Evolutionary conservation across 2,888 invertebrate genomes (phyloP), one percentile per base, ranked within the genome.

Genomic region (Xestia rhomboidea): DNA sequence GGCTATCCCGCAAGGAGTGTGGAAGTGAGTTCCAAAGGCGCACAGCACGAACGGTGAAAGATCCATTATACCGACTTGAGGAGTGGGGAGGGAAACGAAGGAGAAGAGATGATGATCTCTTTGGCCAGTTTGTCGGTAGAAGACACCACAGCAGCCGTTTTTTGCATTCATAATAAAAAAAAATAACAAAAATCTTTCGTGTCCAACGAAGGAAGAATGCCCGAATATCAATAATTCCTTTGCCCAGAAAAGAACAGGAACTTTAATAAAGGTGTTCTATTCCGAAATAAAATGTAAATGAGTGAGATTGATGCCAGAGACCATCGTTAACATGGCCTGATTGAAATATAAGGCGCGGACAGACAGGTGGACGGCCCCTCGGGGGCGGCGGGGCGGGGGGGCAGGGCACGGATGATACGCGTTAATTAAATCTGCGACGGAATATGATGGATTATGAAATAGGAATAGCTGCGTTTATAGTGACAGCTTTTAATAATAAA

Each of bases 241-340:
- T 44, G 54, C 41, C 27, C 18, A 57, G n/a, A 68, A 63, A 85
- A 62, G 62, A 73, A 76, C 73, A 73, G 24, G 27, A 68, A 77
- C 44, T 84, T 72, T 83, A 83, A 83, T 86, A 86, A 85, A 86
- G 77, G 66, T 79, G 54, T 80, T 80, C 69, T 68, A 75, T 68
- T 67, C 68, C 44, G 68, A 72, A 84, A 87, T 86, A 86, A 85
- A 83, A 83, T 85, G 87, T 83, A 85, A 85, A 85, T 85, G 84
- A 86, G 77, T 86, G 76, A 85, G 85, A 85, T 85, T 86, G 87
- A 85, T 85, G 84, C 64, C 57, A 18, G 69, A 67, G 66, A 73
- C 57, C 74, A 73, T 82, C 81, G 81, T 81, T 83, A 83, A 84
- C 77, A 77, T 77, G 60, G 44, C 68, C 75, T 75, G 84, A 85